Evolutionary conservation across 2,888 invertebrate genomes (phyloP), one percentile per base, ranked within the genome.

Genomic region (Apeira syringaria): DNA sequence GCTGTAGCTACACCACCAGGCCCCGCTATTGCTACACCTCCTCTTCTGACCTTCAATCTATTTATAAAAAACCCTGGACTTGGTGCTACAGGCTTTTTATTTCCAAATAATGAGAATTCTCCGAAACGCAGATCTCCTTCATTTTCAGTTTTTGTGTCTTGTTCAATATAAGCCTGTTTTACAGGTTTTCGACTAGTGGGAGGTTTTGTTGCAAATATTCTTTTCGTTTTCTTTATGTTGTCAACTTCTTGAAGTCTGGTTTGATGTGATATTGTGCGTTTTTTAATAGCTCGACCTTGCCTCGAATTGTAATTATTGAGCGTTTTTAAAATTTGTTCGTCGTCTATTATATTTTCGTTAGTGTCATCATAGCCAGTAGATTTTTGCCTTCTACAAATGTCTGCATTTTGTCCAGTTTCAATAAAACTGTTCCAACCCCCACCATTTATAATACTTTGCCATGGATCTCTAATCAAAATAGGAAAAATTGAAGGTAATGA

Each of bases 1-100:
- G 95, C 95, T 0, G 95, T 95, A 0, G 95, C 95, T 6, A 95
- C 93, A 20, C 95, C 95, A n/a, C 95, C 95, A 0, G 95, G 95
- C 0, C 95, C 95, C 1, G 95, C 95, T 35, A 95, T 95, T 0
- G 95, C 95, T 3, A 95, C 94, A 8, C 95, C 95, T 1, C 95
- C 95, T 69, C 92, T 92, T 47, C 93, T 89, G 10, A 95, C 94
- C 72, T 92, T 93, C 12, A 95, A 68, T 55, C 91, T 91, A 53
- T 94, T 93, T 42, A 94, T 94, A 50, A 94, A 93, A 51, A 94
- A 93, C 1, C 94, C 94, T 47, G 91, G 92, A 48, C 91, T 91
- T 0, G 90, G 82, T 2, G 70, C 74, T 2, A 72, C 60, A 8
- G 81, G 80, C 37, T 73, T 80, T 10, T 47, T 54, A 30, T 54